phyloP scores from a whole-genome alignment of 2,888 invertebrate genomes.

The Andricus quercusramuli region DNA sequence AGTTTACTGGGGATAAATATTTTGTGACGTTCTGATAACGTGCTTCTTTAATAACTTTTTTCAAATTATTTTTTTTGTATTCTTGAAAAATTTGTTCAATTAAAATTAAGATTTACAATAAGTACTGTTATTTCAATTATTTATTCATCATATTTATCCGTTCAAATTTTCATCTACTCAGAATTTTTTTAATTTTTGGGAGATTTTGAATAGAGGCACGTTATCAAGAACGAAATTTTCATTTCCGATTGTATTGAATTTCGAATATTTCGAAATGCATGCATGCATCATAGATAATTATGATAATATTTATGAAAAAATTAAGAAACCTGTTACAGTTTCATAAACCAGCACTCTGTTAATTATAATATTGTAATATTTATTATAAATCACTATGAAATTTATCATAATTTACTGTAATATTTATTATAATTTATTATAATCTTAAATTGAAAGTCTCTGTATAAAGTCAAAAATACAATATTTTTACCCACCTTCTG shows the following conservation, averaged over 20 bases:
- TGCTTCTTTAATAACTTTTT: neutral
- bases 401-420: neutral
- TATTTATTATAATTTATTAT: constrained; percentile 13
- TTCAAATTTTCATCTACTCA: no score
- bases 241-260: constrained; percentile 18
- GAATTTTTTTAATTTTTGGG: neutral
- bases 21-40: neutral
- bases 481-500: neutral
- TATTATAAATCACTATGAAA: constrained; percentile 6
- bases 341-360: neutral
- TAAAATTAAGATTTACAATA: neutral
- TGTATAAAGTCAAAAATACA: constrained; percentile 36
- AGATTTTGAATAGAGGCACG: constrained; percentile 22
- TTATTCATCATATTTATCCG: neutral
- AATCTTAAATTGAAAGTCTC: neutral
- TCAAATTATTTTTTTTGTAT: neutral
- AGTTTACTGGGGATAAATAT: constrained; percentile 16
- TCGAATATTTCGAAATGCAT: constrained; percentile 3
- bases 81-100: neutral
- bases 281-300: constrained; percentile 1
- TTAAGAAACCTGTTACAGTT: neutral
- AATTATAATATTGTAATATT: neutral
- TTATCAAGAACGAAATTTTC: neutral
- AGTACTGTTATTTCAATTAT: neutral
- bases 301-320: neutral